These are phyloP conservation scores for Epinephelus coioides DNA, from an alignment of 2,797 vertebrate species.

Conservation along the genomic window DNA sequence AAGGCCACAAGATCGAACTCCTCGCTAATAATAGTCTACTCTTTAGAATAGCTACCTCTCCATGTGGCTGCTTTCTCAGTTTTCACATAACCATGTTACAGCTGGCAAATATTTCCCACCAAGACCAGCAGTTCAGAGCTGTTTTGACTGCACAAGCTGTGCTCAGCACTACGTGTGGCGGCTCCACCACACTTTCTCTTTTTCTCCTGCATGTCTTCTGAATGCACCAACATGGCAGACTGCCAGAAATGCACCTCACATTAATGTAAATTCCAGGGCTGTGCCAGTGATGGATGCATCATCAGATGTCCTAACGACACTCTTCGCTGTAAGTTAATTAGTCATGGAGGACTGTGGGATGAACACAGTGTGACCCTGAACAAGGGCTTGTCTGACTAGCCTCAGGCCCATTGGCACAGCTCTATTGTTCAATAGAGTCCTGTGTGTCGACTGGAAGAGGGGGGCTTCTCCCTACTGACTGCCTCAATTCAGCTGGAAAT, in stretches of 20 bases:
- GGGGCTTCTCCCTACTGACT: slow-evolving; percentile 84
- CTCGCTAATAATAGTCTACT: slow-evolving; percentile 18
- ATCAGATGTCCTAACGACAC: slow-evolving; percentile 81
- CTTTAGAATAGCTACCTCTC: slow-evolving; percentile 28
- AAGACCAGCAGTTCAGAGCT: slow-evolving; percentile 61
- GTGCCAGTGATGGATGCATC: slow-evolving; percentile 72
- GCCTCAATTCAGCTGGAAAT: slow-evolving; percentile 86
- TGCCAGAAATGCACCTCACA: slow-evolving; percentile 71
- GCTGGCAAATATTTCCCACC: slow-evolving; percentile 66
- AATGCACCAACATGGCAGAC: slow-evolving; percentile 56
- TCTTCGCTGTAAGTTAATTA: slow-evolving; percentile 84
- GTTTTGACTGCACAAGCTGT: slow-evolving; percentile 69
- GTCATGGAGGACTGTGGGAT: slow-evolving; percentile 84
- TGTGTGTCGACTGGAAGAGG: slow-evolving; percentile 78
- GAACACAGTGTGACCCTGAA: slow-evolving; percentile 85
- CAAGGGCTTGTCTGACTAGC: slow-evolving; percentile 85
- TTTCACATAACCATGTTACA: slow-evolving; percentile 57
- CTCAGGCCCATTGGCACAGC: slow-evolving; percentile 81
- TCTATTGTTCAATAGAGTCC: slow-evolving; percentile 87
- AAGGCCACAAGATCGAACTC: slow-evolving; percentile 45
- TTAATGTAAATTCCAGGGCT: slow-evolving; percentile 73
- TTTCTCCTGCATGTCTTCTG: slow-evolving; percentile 44
- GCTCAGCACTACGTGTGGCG: slow-evolving; percentile 49
- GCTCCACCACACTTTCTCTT: slow-evolving; percentile 51
- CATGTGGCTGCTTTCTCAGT: slow-evolving; percentile 43